Base-by-base conservation (phyloP, 2,888 invertebrate genomes). In the Cheilosia vernalis region DNA sequence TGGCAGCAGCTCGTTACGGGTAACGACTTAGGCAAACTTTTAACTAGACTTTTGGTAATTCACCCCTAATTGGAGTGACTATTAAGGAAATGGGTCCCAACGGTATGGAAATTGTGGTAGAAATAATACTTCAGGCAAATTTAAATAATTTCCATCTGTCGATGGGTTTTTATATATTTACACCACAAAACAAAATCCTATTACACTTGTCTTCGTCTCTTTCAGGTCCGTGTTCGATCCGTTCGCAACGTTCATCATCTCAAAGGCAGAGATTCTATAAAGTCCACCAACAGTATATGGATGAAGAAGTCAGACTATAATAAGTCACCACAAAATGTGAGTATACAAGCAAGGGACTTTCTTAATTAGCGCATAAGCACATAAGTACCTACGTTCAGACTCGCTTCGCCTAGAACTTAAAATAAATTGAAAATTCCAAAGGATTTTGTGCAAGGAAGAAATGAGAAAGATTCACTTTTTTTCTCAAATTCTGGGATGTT, bases 141-240 rank as follows among this genome's bases (percentile, higher is more conserved):
- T 58, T 37, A 24, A n/a, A 47, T 47, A 37, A 37, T 37, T 37
- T 37, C 37, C 37, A 44, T 17, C 7, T 44, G 5, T 51, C 24
- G 19, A 21, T 51, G 27, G 6, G 6, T 6, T 27, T 30, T 9
- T 9, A 30, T 30, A 30, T 30, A 9, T 30, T 30, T 30, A 0
- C 9, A 30, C 30, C 30, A 30, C 9, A 30, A 2, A 2, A 30
- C 30, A 30, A 10, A 51, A 15, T 21, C 2, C 27, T 5, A 24
- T 13, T 24, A 51, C 24, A 51, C 0, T 55, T 30, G 9, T 33
- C 0, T 0, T 27, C 70, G 21, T 64, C 13, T 51, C 21, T 84
- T 80, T 56, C 33, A 91, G 90, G 89, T 89, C 17, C 89, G 90
- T 21, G 88, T 89, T 33, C 89, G 89, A 40, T 90, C 90, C 6